Evolutionary conservation across 2,797 vertebrate species (phyloP), one percentile per base, ranked within the genome.

Genomic region (Anguilla marmorata): DNA sequence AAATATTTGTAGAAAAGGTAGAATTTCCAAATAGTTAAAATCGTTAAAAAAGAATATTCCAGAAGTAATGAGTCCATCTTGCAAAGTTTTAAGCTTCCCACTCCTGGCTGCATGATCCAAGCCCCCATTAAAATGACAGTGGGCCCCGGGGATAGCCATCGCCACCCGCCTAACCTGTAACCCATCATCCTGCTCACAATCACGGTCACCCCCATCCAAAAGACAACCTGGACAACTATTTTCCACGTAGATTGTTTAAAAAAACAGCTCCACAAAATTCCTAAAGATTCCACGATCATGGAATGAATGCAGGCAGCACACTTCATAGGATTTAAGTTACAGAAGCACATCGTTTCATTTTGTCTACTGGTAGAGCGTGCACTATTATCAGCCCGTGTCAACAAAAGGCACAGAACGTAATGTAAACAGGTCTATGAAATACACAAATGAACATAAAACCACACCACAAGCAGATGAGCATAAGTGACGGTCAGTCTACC

Each of bases 81-180:
- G 88, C 90, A 93, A 94, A 97, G 97, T 96, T 96, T 92, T 93
- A 96, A 97, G 96, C 96, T 97, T 97, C 98, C 98, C 97, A 96
- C 97, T 98, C 96, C 98, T 98, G 98, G 97, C 91, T 94, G 95
- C 58, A 63, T n/a, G 58, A 63, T 63, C 19, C 58, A 14, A 63
- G 58, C 58, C 58, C 12, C 58, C 58, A 63, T 63, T 63, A 63
- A 21, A 16, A 63, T 16, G 21, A 21, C 16, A 14, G 16, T 63
- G 58, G 21, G 58, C 58, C 3, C 16, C 19, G 58, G 58, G 58
- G 58, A 3, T n/a, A 63, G 21, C 58, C 58, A n/a, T 16, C 21
- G 16, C 58, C 19, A 24, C 58, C 58, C 19, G 1, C 58, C 58
- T 16, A 63, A 24, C 58, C 58, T 19, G 58, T 63, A 63, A 19